Evolutionary conservation across 2,888 invertebrate genomes (phyloP), one percentile per base, ranked within the genome.

Genomic region (Papilio elwesi): DNA sequence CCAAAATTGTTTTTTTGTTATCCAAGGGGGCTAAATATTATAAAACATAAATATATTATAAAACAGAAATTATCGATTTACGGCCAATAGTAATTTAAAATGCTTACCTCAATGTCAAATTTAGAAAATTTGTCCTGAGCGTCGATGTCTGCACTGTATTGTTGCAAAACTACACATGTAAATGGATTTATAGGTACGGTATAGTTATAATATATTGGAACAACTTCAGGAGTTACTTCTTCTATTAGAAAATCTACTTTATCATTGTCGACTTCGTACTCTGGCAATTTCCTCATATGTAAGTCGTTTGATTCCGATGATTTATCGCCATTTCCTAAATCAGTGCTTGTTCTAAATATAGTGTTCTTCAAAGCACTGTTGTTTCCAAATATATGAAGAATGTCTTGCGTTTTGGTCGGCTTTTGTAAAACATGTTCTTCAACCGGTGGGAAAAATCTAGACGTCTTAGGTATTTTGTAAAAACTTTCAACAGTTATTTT

Each of bases 91-190:
- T 13, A 26, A 1, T 6, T 55, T 13, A 16, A 62, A 11, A 16
- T 57, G 70, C 74, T 81, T 82, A 92, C 93, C 87, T 93, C 91
- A 68, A 91, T 87, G 74, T 92, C 85, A 38, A 92, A 81, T 43
- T 82, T 78, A 0, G 78, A 68, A 84, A 89, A 92, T 70, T 81
- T 86, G 49, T 82, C 78, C 78, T 90, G 88, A 6, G 85, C 83
- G 59, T 91, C 85, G 11, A 93, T 88, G 59, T 91, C 88, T 10
- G 87, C 79, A 62, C 75, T 79, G 3, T 76, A 76, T 76, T 82
- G 81, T 67, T 79, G 78, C 51, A 90, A 73, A 13, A 74, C 43
- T 6, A 77, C 70, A 76, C 92, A 93, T 68, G 77, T 76, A 26
- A 80, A 81, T 0, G 82, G 78, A 67, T 77, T 76, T 2, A 71